Base-by-base conservation (phyloP, 2,888 invertebrate genomes). In the Stenichneumon culpator region DNA sequence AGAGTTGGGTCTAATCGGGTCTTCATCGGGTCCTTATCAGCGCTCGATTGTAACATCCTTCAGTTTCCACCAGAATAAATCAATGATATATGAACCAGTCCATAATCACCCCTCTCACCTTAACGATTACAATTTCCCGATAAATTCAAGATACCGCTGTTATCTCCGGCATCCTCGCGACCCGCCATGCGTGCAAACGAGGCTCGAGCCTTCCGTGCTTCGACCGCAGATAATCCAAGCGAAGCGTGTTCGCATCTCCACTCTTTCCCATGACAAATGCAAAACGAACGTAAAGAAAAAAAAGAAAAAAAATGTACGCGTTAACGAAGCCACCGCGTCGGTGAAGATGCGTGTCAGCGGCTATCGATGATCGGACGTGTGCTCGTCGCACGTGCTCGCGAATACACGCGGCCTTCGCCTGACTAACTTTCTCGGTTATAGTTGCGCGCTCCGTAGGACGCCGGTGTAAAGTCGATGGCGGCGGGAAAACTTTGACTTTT, bases 281-380 rank as follows among this genome's bases (percentile, higher is more conserved):
- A 47, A 73, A 70, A 36, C 75, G 77, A 63, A 65, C 52, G 73
- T 77, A 70, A 80, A 79, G 69, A 69, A 60, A 60, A 60, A 60
- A 60, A 4, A 60, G 25, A 57, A 57, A 57, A 57, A 57, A 57
- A 79, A 25, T 16, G 19, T 25, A 52, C 44, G 39, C 65, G 70
- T 70, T 75, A 75, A 82, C 79, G 82, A 75, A 72, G 68, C 79
- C 19, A 52, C 25, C 68, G 39, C 63, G 39, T 25, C 54, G 39
- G 19, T 54, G 60, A 28, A 44, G 36, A 79, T 72, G 84, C 82
- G 78, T 84, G 84, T 69, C 80, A 74, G 75, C 75, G 70, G 69
- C 19, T 39, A 54, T 22, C 7, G 52, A 54, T 22, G 63, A 63
- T 63, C 63, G 63, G 28, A 16, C 28, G 63, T 63, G 16, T 16